Percentiles rank a stretch among this genome's conserved stretches.
These are phyloP conservation scores for Darevskia nairensis DNA, from an alignment of 2,797 vertebrate species.

Conservation along the genomic window DNA sequence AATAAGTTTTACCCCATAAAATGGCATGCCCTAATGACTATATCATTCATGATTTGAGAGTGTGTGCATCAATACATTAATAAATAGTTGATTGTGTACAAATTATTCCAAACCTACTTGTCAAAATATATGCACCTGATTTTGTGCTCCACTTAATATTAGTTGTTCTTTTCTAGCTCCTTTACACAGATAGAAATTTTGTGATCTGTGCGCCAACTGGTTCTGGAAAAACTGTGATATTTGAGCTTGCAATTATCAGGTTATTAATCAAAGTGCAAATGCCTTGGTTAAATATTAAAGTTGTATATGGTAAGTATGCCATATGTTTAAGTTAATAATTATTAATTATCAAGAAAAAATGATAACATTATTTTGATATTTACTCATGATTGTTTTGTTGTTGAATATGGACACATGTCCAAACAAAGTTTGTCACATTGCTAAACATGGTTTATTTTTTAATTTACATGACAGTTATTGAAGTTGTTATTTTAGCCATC, in stretches of 20 bases:
- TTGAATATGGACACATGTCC: slow-evolving; percentile 13
- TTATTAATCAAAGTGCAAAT: slow-evolving; percentile 90
- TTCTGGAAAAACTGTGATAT: slow-evolving; percentile 97
- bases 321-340: slow-evolving; percentile 39
- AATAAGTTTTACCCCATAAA: too few species aligned
- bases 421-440: background rate
- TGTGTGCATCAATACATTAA: background rate
- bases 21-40: too few species aligned
- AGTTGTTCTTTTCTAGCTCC: slow-evolving; percentile 83
- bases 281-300: slow-evolving; percentile 93
- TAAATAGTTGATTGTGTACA: background rate
- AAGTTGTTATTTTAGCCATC: too few species aligned
- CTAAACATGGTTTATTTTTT: slow-evolving; percentile 13
- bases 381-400: slow-evolving; percentile 11
- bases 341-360: slow-evolving; percentile 25
- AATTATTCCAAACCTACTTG: slow-evolving; percentile 4
- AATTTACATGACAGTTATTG: background rate
- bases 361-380: slow-evolving; percentile 13
- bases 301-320: slow-evolving; percentile 94
- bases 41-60: background rate
- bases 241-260: slow-evolving; percentile 94
- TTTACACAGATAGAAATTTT: slow-evolving; percentile 94
- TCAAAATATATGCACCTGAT: slow-evolving; percentile 21
- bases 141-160: slow-evolving; percentile 49
- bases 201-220: slow-evolving; percentile 96